These are phyloP conservation scores for Lerista edwardsae DNA, from an alignment of 2,797 vertebrate genomes.

Conservation along the genomic window DNA sequence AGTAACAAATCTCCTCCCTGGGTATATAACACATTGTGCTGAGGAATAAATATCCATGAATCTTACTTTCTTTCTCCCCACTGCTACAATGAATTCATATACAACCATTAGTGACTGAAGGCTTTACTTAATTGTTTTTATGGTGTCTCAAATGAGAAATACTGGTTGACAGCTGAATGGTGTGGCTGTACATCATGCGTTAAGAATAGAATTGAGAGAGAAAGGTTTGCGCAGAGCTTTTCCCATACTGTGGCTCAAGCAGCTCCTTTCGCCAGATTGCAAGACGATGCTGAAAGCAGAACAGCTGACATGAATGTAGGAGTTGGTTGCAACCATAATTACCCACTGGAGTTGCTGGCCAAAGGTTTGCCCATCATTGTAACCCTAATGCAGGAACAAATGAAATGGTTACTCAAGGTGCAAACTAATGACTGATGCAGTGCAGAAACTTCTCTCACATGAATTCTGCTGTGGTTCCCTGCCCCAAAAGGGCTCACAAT, in stretches of 20 bases:
- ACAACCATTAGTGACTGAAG: background rate
- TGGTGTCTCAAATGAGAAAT: background rate
- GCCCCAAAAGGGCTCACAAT: background rate
- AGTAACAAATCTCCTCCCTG: background rate
- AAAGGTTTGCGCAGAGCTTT: background rate
- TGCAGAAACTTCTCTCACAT: background rate
- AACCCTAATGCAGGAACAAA: too few relatives aligned
- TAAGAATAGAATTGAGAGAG: background rate
- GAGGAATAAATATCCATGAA: conserved; percentile 21
- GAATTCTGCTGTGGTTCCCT: background rate
- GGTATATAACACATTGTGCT: background rate
- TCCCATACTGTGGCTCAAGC: background rate
- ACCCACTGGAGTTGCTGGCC: too few relatives aligned
- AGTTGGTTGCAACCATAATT: background rate
- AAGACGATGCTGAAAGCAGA: background rate
- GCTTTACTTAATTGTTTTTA: conserved; percentile 1
- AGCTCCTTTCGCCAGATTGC: background rate
- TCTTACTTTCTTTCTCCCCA: background rate
- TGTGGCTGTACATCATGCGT: background rate
- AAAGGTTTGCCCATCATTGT: too few relatives aligned
- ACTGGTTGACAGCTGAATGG: background rate
- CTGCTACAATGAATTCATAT: background rate
- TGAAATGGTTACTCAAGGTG: too few relatives aligned
- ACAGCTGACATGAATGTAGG: background rate
- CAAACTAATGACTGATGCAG: background rate